phyloP scores from a whole-genome alignment of 2,888 invertebrate genomes.

The Callimorpha dominula region DNA sequence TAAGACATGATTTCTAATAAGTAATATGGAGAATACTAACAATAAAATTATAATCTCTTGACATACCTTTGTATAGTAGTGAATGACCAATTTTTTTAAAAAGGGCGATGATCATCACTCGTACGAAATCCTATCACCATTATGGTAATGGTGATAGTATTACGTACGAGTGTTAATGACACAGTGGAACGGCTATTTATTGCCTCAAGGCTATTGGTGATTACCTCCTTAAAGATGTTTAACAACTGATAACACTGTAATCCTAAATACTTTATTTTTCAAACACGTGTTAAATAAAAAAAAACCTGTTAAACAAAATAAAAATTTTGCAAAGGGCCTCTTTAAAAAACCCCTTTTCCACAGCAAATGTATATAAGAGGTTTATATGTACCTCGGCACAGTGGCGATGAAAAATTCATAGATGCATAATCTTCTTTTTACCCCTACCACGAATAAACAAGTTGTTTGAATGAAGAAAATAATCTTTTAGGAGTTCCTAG shows the following conservation, averaged over 20 bases:
- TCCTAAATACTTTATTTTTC: not conserved
- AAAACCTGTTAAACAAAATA: slow-evolving; percentile 13
- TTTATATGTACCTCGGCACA: slow-evolving; percentile 46
- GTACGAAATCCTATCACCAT: no score
- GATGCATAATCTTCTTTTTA: slow-evolving; percentile 51
- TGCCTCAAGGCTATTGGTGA: no score
- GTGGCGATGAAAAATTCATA: slow-evolving; percentile 55
- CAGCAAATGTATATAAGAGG: slow-evolving; percentile 54
- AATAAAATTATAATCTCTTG: no score
- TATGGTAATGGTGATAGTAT: no score
- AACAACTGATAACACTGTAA: not conserved
- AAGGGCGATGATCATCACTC: no score
- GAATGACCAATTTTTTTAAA: no score
- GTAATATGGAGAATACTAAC: no score
- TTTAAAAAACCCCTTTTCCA: slow-evolving; percentile 29
- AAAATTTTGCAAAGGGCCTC: slow-evolving; percentile 28
- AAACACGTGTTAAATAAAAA: not conserved
- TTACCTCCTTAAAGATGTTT: no score
- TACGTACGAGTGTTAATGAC: no score
- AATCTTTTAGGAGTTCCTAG: not conserved
- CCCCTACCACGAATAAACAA: slow-evolving; percentile 23
- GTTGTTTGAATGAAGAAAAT: not conserved
- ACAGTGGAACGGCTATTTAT: no score
- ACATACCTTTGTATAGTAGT: no score
- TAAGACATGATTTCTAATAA: no score